Conservation (phyloP, 2,888 invertebrate genomes). For the Eilema depressum region DNA sequence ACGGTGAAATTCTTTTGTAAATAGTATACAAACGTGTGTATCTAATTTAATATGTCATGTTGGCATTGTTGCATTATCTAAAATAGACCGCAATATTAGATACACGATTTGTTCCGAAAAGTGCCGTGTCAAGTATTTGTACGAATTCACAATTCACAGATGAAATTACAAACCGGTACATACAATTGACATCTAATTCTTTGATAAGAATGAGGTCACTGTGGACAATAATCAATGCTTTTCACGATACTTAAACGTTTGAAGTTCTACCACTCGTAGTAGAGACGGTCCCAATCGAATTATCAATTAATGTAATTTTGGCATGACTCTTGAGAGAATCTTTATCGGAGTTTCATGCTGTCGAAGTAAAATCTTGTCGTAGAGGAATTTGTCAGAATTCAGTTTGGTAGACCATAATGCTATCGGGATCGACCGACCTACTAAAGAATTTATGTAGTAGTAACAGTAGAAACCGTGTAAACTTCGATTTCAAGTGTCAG, state of each 20-base stretch:
- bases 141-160: background rate
- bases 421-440: no score
- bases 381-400: no score
- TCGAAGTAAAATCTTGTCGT: no score
- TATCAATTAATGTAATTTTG: no score
- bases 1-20: background rate
- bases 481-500: no score
- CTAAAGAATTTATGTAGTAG: no score
- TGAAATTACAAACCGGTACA: background rate
- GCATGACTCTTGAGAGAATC: background rate
- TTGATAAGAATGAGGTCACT: background rate
- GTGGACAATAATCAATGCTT: background rate
- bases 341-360: no score
- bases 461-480: no score
- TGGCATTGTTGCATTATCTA: background rate
- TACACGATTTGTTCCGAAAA: background rate
- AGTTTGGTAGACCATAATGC: no score
- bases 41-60: slow-evolving; percentile 6
- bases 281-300: no score
- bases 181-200: background rate
- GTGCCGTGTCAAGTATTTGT: background rate
- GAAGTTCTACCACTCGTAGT: no score
- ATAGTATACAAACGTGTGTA: slow-evolving; percentile 6
- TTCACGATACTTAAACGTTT: no score
- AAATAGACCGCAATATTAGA: background rate